These are phyloP conservation scores for Metopia argyrocephala DNA, from an alignment of 2,888 invertebrate species.

Conservation along the genomic window DNA sequence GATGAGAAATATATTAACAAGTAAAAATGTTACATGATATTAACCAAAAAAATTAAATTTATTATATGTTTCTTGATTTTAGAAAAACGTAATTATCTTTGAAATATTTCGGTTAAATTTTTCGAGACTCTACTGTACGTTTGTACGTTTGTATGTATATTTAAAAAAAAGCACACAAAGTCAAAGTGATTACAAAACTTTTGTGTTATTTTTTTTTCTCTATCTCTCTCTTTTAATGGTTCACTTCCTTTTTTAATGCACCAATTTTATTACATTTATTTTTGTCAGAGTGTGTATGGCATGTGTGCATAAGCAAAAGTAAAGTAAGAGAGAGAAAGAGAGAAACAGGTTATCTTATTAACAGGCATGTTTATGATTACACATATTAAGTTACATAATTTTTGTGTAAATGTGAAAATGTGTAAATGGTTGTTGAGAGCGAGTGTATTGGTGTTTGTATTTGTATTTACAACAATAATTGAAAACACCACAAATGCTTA, in stretches of 20 bases:
- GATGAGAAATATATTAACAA: too few relatives aligned
- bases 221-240: constrained; percentile 18
- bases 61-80: too few relatives aligned
- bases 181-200: too few relatives aligned
- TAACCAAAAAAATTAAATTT: too few relatives aligned
- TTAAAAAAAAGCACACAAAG: too few relatives aligned
- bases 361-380: not conserved
- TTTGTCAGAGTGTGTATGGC: not conserved
- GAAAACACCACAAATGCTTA: constrained; percentile 37
- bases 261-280: constrained; percentile 29
- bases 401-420: not conserved
- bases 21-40: too few relatives aligned
- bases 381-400: not conserved
- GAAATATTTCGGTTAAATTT: too few relatives aligned
- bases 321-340: not conserved
- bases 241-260: constrained; percentile 28
- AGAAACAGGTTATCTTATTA: not conserved
- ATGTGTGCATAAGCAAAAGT: not conserved
- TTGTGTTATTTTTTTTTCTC: too few relatives aligned
- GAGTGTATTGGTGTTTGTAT: not conserved
- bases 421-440: not conserved
- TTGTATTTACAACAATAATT: not conserved
- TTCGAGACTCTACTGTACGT: too few relatives aligned
- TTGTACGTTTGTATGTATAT: too few relatives aligned
- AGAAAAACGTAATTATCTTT: too few relatives aligned